Evolutionary conservation across 2,888 invertebrate genomes (phyloP).

Genomic region (Arge pagana): DNA sequence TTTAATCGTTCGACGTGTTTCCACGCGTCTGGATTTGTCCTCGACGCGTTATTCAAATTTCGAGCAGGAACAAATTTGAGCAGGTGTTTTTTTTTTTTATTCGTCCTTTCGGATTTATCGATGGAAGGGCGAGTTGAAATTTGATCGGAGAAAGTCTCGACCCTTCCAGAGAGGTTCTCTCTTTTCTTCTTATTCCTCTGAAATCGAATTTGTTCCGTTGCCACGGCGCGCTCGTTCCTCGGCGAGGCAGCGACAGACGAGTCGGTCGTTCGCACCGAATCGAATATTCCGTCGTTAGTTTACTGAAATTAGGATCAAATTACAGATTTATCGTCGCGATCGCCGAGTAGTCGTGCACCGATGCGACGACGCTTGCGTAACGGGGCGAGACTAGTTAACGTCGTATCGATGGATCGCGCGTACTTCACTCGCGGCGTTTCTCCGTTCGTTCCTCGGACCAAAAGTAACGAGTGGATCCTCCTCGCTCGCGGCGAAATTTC

Average conservation of each 20-base stretch:
- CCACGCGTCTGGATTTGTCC: too few species aligned
- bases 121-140: too few species aligned
- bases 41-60: too few species aligned
- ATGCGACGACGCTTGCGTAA: too few species aligned
- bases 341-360: not conserved
- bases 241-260: not conserved
- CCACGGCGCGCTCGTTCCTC: not conserved
- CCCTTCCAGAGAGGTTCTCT: too few species aligned
- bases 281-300: not conserved
- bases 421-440: not conserved
- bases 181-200: too few species aligned
- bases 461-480: not conserved
- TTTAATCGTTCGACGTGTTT: too few species aligned
- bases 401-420: slow-evolving; percentile 10
- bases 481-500: not conserved
- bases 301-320: slow-evolving; percentile 10
- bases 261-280: not conserved
- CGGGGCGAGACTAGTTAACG: not conserved
- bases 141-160: too few species aligned
- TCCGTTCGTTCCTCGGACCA: slow-evolving; percentile 1
- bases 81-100: too few species aligned
- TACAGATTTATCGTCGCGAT: slow-evolving; percentile 7
- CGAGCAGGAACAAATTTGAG: too few species aligned
- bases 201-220: too few species aligned
- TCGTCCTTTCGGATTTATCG: too few species aligned